phyloP scores from a whole-genome alignment of 2,888 invertebrate species.

The Serripes groenlandicus region DNA sequence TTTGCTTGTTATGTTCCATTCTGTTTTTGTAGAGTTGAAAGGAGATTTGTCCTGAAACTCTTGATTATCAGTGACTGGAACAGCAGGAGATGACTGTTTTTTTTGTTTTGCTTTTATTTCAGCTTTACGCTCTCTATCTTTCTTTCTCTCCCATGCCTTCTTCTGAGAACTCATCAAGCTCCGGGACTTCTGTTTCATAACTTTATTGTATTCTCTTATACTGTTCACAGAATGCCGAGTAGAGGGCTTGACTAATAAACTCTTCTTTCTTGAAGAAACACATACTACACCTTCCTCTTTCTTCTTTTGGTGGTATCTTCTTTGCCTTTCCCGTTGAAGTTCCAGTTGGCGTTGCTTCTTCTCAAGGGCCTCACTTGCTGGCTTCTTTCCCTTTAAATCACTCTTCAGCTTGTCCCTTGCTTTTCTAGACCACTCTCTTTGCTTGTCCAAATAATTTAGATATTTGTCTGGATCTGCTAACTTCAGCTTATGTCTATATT shows the following conservation, averaged over 20 bases:
- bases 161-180: slow-evolving; percentile 42
- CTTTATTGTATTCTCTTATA: slow-evolving; percentile 41
- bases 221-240: slow-evolving; percentile 34
- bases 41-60: too few relatives aligned
- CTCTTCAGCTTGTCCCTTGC: not conserved
- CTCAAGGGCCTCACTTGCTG: not conserved
- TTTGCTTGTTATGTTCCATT: slow-evolving; percentile 44
- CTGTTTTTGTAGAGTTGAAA: slow-evolving; percentile 42
- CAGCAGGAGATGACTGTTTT: not conserved
- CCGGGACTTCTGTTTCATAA: slow-evolving; percentile 45
- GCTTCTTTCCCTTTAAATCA: not conserved
- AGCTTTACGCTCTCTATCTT: slow-evolving; percentile 46
- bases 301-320: slow-evolving; percentile 47
- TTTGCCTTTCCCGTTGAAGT: slow-evolving; percentile 29
- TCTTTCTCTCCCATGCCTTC: slow-evolving; percentile 51
- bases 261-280: too few relatives aligned
- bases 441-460: not conserved
- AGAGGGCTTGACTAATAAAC: slow-evolving; percentile 38
- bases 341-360: too few relatives aligned
- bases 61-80: too few relatives aligned
- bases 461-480: not conserved
- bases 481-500: not conserved
- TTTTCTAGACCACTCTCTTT: not conserved
- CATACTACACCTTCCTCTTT: too few relatives aligned
- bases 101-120: slow-evolving; percentile 30